Conservation (phyloP, 2,797 vertebrate genomes). For the Astyanax mexicanus region DNA sequence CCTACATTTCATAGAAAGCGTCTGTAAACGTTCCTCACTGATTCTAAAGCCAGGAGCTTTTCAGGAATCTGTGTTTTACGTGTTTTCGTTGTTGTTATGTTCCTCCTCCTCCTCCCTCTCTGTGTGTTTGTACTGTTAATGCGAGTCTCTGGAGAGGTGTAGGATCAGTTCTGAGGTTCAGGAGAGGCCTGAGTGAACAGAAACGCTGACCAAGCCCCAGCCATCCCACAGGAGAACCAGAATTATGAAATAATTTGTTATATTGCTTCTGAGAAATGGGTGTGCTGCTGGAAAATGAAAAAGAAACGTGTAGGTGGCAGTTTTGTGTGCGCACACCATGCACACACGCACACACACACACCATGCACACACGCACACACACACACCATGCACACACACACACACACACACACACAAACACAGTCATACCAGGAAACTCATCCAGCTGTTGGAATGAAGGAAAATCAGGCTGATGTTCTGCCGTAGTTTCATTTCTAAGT, state of each 20-base stretch:
- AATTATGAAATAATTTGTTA: not conserved
- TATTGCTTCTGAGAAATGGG: not conserved
- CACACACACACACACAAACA: no score
- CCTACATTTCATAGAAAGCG: no score
- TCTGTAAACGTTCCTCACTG: no score
- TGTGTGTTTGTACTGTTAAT: not conserved
- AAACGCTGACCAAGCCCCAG: not conserved
- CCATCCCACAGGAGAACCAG: not conserved
- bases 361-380: no score
- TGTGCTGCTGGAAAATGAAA: not conserved
- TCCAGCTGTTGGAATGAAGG: not conserved
- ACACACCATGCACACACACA: no score
- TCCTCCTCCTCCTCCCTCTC: no score
- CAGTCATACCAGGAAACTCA: not conserved
- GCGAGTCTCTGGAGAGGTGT: not conserved
- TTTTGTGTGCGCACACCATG: not conserved
- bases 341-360: no score
- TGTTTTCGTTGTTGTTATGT: no score
- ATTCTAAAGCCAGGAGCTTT: no score
- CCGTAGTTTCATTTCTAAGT: no score
- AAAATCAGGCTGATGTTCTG: not conserved
- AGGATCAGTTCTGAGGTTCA: not conserved
- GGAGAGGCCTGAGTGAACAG: not conserved
- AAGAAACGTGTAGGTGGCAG: constrained; percentile 4
- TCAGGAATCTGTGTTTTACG: not conserved